These are phyloP conservation scores for Numida meleagris DNA, from an alignment of 2,113 vertebrate genomes.

Conservation along the genomic window DNA sequence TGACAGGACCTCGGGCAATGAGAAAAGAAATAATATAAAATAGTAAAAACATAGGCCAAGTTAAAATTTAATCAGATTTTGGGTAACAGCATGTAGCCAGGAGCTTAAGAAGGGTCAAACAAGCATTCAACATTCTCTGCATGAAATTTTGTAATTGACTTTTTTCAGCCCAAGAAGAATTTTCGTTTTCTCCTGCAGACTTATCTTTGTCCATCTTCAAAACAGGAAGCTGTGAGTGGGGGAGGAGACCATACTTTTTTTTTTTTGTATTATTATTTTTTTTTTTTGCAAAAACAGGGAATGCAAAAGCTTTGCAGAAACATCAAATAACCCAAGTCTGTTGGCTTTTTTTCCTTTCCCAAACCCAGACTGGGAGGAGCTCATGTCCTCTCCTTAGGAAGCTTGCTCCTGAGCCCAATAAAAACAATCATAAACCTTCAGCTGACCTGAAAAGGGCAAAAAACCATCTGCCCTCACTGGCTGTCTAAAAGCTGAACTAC, in stretches of 20 bases:
- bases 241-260: neutral
- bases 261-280: neutral
- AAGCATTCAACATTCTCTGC: neutral
- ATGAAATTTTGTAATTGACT: neutral
- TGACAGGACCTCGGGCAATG: neutral
- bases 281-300: neutral
- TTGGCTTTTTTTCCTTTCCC: neutral
- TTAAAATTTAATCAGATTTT: neutral
- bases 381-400: neutral
- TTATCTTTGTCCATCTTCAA: neutral
- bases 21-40: neutral
- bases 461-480: neutral
- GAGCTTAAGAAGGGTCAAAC: neutral
- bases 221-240: neutral
- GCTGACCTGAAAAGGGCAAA: neutral
- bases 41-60: accelerated
- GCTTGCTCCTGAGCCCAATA: neutral
- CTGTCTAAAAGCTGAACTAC: neutral
- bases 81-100: neutral
- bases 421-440: neutral
- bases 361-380: neutral
- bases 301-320: neutral
- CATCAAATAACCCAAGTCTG: neutral
- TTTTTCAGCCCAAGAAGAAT: neutral
- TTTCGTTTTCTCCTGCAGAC: accelerated